Percentiles rank a stretch among this genome's conserved stretches.
phyloP scores from a whole-genome alignment of 1,140 invertebrate species.

The Eriocheir sinensis region DNA sequence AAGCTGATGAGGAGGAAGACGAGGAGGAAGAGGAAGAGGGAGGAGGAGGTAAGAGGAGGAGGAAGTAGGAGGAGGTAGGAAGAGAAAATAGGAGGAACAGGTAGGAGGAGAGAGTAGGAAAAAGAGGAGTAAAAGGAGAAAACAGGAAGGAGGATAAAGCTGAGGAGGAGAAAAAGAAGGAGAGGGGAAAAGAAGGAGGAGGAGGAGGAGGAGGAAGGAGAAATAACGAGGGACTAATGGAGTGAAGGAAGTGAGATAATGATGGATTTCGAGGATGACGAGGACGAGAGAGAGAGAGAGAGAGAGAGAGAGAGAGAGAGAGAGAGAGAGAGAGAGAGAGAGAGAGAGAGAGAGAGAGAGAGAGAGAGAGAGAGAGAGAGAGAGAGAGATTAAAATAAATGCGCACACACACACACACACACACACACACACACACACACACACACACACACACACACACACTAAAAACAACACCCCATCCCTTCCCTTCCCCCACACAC shows the following conservation, averaged over 20 bases:
- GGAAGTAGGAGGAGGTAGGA: not conserved
- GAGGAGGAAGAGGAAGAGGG: too few relatives aligned
- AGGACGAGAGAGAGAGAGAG: not conserved
- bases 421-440: too few relatives aligned
- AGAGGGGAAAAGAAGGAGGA: too few relatives aligned
- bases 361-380: not conserved
- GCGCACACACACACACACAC: not conserved
- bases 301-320: slow-evolving; percentile 50
- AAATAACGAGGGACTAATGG: too few relatives aligned
- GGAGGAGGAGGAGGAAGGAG: too few relatives aligned
- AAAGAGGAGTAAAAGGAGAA: not conserved
- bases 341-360: slow-evolving; percentile 41
- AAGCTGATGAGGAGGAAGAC: too few relatives aligned
- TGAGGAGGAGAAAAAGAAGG: not conserved
- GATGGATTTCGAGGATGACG: not conserved
- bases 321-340: slow-evolving; percentile 50
- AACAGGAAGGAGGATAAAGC: not conserved
- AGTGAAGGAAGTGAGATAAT: too few relatives aligned
- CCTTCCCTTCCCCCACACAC: too few relatives aligned
- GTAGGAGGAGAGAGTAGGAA: not conserved
- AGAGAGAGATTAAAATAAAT: not conserved
- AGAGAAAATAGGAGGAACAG: not conserved
- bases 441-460: too few relatives aligned
- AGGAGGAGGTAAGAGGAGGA: too few relatives aligned
- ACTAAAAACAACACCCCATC: too few relatives aligned